Evolutionary conservation across 2,113 vertebrate genomes (phyloP), one percentile per base, ranked within the genome.

Genomic region (Oplegnathus fasciatus): DNA sequence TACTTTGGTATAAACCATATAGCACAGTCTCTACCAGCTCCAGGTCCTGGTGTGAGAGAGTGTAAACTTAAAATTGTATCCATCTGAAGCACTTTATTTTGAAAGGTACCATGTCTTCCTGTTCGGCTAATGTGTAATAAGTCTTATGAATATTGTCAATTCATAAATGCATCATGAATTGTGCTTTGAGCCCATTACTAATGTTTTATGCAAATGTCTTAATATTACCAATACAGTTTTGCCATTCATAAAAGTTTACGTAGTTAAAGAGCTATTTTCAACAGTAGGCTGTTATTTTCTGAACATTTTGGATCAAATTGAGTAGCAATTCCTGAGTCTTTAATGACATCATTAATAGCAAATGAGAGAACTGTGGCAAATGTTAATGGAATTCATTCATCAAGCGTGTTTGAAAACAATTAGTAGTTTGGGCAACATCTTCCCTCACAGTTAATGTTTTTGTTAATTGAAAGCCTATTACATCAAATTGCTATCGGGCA

Each of bases 391-490:
- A 89, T 84, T 73, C 78, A 77, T 92, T 86, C 70, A 86, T 88
- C 76, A 88, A 50, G 57, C 72, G 61, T 75, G 82, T 88, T 89
- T 89, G 82, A 85, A 89, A 89, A 92, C 85, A 89, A 89, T 89
- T 90, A 79, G 73, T 17, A 71, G 55, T 83, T 80, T 69, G 52
- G 66, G 72, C 22, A 74, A 55, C 44, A 32, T 82, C 76, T 75
- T 81, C 54, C 37, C 77, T 64, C 84, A 65, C 78, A 44, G 71
- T 81, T 90, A 85, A 90, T 91, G 87, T 86, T 70, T 84, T 79
- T 88, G 75, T 86, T 92, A 82, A 90, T 86, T 92, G 80, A 92
- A 92, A 83, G 62, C 83, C 61, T 80, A 75, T 91, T 90, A 78
- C 78, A 83, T 75, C 67, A 82, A 77, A 85, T 60, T 69, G 77